Base-by-base conservation (phyloP, 2,113 vertebrate genomes). In the Anolis sagrei region DNA sequence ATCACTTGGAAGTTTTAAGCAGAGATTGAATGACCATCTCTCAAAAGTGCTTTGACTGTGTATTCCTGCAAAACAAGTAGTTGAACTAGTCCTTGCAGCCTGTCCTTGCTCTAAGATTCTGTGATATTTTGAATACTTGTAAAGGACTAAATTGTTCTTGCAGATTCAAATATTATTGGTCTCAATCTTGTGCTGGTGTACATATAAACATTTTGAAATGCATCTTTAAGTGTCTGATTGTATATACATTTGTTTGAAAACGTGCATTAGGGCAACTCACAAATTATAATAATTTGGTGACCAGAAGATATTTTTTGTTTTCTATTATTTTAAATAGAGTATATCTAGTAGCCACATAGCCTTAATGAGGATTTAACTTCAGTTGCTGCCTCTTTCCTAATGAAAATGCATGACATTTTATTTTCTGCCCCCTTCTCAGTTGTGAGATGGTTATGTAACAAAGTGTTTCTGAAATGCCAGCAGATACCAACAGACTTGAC, bases 231-330 rank as follows among this genome's bases (percentile, higher is more conserved):
- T 44, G 39, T 44, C 5, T 44, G 5, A 44, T 44, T 44, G 5
- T 44, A 44, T 4, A 44, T 44, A 44, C 39, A 44, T 44, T 44
- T 4, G 39, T 44, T 44, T 44, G 39, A 44, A 44, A 44, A 44
- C 39, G 5, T 44, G 39, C 0, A 39, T 44, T 74, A 7, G 14
- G 21, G 16, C 8, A 83, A 62, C 48, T 83, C 48, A 13, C 54
- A 27, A 21, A 48, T 16, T 16, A 32, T 64, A 66, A 7, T 11
- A 25, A 64, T 34, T 8, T 49, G 62, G 10, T 19, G 7, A 87
- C 51, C 86, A 64, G 72, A 18, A 82, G 64, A 82, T 4, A 64
- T 66, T 58, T 86, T 93, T 91, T 14, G 44, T 88, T 90, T 82
- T 18, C 61, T 79, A 11, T 79, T 54, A 76, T 68, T 84, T 84